These are phyloP conservation scores for Cygnus buccinator DNA, from an alignment of 2,113 vertebrate species.

Conservation along the genomic window DNA sequence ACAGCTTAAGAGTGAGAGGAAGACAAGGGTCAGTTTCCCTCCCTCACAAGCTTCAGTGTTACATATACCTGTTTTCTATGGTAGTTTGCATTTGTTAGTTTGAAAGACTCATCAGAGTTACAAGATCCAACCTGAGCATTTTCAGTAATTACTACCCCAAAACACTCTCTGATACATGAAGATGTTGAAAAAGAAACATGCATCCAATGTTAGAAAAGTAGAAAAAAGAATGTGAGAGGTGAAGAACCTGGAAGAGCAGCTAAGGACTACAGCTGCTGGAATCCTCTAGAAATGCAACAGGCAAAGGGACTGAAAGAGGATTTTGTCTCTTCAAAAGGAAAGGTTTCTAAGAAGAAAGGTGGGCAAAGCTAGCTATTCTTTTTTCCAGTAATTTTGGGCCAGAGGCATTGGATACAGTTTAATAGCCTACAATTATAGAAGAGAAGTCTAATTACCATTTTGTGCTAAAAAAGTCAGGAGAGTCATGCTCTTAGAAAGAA, in stretches of 20 bases:
- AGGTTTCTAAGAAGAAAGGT: not conserved
- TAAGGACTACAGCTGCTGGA: not conserved
- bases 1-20: not conserved
- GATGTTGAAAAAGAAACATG: not conserved
- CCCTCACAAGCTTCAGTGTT: not conserved
- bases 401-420: slow-evolving; percentile 9
- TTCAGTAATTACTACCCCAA: not conserved
- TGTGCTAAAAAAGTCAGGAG: not conserved
- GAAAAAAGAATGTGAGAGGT: not conserved
- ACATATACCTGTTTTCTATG: not conserved
- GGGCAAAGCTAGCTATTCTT: not conserved
- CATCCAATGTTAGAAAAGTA: not conserved
- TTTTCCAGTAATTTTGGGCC: not conserved
- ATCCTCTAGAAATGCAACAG: not conserved
- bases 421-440: slow-evolving; percentile 34
- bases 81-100: not conserved
- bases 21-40: not conserved
- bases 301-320: not conserved
- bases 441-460: slow-evolving; percentile 11
- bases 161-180: not conserved
- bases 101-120: not conserved
- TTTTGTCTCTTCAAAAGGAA: not conserved
- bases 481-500: not conserved
- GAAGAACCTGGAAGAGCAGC: not conserved
- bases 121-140: not conserved